phyloP scores from a whole-genome alignment of 1,140 invertebrate genomes.

The Acromyrmex charruanus region DNA sequence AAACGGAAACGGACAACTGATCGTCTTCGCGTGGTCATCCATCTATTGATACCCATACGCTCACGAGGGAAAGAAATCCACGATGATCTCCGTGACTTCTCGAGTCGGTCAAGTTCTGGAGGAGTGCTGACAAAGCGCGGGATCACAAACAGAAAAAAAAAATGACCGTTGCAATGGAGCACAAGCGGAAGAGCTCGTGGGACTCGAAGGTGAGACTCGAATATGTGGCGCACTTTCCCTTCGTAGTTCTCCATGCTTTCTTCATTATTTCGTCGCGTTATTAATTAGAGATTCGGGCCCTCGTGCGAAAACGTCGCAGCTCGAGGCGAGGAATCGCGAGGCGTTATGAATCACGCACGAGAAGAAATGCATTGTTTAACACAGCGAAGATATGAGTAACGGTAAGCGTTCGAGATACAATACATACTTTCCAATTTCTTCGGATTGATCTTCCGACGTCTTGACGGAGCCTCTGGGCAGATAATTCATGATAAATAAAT shows the following conservation, averaged over 20 bases:
- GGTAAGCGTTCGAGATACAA: background rate
- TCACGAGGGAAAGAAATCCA: background rate
- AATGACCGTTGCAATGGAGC: constrained; percentile 85
- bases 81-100: constrained; percentile 39
- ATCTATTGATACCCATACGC: background rate
- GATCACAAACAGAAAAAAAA: constrained; percentile 47
- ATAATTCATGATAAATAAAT: constrained; percentile 17
- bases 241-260: constrained; percentile 51
- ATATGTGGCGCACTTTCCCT: constrained; percentile 72
- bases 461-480: background rate
- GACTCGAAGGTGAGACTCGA: constrained; percentile 83
- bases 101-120: constrained; percentile 32
- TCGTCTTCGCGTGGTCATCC: background rate
- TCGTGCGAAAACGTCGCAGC: constrained; percentile 63
- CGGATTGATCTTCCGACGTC: background rate
- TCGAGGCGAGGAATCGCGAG: constrained; percentile 36
- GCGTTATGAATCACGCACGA: background rate
- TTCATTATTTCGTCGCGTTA: constrained; percentile 56
- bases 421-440: constrained; percentile 33
- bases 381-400: background rate
- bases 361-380: constrained; percentile 24
- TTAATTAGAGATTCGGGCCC: constrained; percentile 64
- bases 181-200: constrained; percentile 86
- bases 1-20: background rate
- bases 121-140: constrained; percentile 62